Base-by-base conservation (phyloP, 2,797 vertebrate species). In the Apodemus agrarius region DNA sequence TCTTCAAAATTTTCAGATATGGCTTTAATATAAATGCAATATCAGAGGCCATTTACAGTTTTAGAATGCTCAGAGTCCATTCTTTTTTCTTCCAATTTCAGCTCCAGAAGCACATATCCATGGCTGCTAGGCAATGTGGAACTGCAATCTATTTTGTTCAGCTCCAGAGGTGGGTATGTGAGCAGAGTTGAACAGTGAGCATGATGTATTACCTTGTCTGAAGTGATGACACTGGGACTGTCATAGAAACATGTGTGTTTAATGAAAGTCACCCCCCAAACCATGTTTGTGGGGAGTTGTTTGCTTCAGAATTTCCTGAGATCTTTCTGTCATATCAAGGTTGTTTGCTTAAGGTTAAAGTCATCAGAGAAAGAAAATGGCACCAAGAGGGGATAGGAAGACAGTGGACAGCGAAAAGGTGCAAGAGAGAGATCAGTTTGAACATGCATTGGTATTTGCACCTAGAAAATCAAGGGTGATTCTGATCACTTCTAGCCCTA, bases 11-110 rank as follows among this genome's bases (percentile, higher is more conserved):
- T 37, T 49, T 76, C 46, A 61, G 34, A 67, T 14, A 79, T 29
- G 24, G 21, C 10, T 31, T 0, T 86, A 40, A 86, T 80, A 84
- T 61, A 37, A 93, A 93, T 43, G 12, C 1, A 37, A 9, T 24
- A 31, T 46, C n/a, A 79, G 16, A 61, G 21, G 17, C 57, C 3
- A 86, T 37, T 14, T 49, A 26, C 12, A 46, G 14, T 67, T 89
- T 86, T 69, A 29, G 24, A 26, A 46, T 88, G 14, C 7, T 2
- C 46, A 59, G 63, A 31, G 93, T 83, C 43, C 21, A 69, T 69
- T 93, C n/a, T 13, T 87, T 19, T 72, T 65, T 72, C 49, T 91
- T 87, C n/a, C 72, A 74, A 67, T 75, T 83, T 91, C 81, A 34
- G 29, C 12, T 82, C 81, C 3, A 69, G 69, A 37, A 91, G 82